A percentile compares a stretch with the other conserved stretches of the same genome.
phyloP scores from a whole-genome alignment of 2,888 invertebrate species.

The Metallyticus violacea region DNA sequence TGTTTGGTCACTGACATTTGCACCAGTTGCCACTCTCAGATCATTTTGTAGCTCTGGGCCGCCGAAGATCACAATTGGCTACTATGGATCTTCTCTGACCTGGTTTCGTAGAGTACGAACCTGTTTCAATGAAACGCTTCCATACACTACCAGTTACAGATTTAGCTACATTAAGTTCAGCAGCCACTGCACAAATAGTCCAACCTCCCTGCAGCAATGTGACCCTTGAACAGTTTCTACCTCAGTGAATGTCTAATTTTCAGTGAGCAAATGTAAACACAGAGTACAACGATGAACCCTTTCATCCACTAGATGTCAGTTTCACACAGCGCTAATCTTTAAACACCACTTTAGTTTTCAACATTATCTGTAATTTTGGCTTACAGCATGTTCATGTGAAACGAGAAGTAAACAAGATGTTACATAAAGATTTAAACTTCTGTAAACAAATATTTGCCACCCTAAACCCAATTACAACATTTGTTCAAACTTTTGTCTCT shows the following conservation, averaged over 20 bases:
- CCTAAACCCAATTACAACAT: neutral
- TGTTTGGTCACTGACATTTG: no score
- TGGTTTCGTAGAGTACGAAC: no score
- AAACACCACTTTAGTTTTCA: neutral
- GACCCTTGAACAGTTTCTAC: neutral
- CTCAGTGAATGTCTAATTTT: neutral
- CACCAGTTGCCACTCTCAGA: no score
- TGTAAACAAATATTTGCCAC: no score
- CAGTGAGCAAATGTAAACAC: neutral
- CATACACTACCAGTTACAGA: neutral
- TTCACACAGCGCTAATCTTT: neutral
- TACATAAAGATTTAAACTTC: no score
- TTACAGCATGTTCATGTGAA: no score
- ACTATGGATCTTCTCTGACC: neutral
- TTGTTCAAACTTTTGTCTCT: neutral
- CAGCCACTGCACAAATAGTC: neutral
- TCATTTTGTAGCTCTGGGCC: no score
- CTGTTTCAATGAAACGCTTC: no score
- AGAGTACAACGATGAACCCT: neutral
- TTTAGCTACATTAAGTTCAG: neutral
- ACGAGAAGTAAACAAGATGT: no score
- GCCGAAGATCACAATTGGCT: neutral
- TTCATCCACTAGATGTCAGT: neutral
- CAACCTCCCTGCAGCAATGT: neutral
- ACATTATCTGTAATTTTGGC: neutral